Evolutionary conservation across 2,113 vertebrate genomes (phyloP).

Genomic region (Plecotus auritus): DNA sequence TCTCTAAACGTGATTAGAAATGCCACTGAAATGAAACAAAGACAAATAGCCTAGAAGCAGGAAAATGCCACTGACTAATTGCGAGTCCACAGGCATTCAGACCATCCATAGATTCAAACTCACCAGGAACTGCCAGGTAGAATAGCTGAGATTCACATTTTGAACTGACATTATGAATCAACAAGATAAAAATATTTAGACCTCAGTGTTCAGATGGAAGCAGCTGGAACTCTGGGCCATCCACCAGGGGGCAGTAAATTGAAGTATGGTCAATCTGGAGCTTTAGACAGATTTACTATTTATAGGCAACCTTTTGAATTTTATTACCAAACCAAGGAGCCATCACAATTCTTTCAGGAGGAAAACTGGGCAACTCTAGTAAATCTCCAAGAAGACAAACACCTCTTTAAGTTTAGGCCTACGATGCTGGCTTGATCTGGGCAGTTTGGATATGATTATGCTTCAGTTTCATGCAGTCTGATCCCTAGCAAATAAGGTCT

Average conservation of each 20-base stretch:
- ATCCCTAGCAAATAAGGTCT: background rate
- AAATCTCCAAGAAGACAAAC: slow-evolving; percentile 7
- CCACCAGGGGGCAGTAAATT: slow-evolving; percentile 64
- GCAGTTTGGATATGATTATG: background rate
- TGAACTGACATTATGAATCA: background rate
- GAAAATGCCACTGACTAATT: background rate
- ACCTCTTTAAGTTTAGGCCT: background rate
- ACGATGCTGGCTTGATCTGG: background rate
- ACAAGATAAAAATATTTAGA: background rate
- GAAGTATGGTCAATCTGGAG: slow-evolving; percentile 6
- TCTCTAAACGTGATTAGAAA: slow-evolving; percentile 44
- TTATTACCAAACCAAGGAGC: slow-evolving; percentile 1
- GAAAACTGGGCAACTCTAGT: background rate
- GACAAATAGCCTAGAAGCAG: slow-evolving; percentile 2
- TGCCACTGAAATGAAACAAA: slow-evolving; percentile 42
- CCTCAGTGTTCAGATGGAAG: background rate
- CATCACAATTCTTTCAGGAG: background rate
- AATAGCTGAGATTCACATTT: background rate
- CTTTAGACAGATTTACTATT: background rate
- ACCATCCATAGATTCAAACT: background rate
- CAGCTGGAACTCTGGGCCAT: background rate
- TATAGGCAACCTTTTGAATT: background rate
- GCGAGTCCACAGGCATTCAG: background rate
- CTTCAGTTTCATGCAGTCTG: background rate
- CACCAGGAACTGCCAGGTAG: background rate